Percentiles rank a stretch among this genome's conserved stretches.
Evolutionary conservation across 1,140 invertebrate species (phyloP).

Genomic region (Penaeus indicus): DNA sequence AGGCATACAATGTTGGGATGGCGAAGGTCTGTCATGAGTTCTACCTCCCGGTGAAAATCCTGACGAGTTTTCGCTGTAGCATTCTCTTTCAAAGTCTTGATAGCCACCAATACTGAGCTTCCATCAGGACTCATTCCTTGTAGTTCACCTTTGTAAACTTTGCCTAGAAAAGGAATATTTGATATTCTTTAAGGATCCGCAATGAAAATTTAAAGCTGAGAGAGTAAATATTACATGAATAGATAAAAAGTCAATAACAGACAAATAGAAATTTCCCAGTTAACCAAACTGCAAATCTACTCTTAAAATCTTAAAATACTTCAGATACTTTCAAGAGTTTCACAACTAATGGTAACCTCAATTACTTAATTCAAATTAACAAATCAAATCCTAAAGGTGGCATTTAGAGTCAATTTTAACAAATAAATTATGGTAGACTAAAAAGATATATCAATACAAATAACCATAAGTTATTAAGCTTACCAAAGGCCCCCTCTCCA

Average conservation of each 20-base stretch:
- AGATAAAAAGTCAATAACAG: not conserved
- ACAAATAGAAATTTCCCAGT: too few relatives aligned
- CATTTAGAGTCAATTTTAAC: too few relatives aligned
- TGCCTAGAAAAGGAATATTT: conserved; percentile 72
- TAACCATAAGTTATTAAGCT: conserved; percentile 56
- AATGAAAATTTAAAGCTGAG: not conserved
- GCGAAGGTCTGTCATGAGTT: conserved; percentile 91
- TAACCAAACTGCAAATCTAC: too few relatives aligned
- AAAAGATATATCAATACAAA: not conserved
- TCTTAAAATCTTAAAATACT: too few relatives aligned
- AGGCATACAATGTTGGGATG: conserved; percentile 97
- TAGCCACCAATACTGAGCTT: conserved; percentile 83
- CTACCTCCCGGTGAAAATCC: conserved; percentile 89
- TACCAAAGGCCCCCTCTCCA: conserved; percentile 96
- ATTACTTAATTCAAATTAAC: too few relatives aligned
- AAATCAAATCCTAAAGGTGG: too few relatives aligned
- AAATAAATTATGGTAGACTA: not conserved
- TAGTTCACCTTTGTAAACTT: conserved; percentile 95
- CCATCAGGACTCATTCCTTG: conserved; percentile 72
- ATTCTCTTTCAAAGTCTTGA: conserved; percentile 95
- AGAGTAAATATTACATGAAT: not conserved
- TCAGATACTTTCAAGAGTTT: too few relatives aligned
- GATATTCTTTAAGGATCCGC: not conserved
- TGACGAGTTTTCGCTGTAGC: conserved; percentile 90
- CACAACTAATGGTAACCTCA: too few relatives aligned